Conservation (phyloP, 92 coral and sea anemone genomes). For the Desmophyllum pertusum region DNA sequence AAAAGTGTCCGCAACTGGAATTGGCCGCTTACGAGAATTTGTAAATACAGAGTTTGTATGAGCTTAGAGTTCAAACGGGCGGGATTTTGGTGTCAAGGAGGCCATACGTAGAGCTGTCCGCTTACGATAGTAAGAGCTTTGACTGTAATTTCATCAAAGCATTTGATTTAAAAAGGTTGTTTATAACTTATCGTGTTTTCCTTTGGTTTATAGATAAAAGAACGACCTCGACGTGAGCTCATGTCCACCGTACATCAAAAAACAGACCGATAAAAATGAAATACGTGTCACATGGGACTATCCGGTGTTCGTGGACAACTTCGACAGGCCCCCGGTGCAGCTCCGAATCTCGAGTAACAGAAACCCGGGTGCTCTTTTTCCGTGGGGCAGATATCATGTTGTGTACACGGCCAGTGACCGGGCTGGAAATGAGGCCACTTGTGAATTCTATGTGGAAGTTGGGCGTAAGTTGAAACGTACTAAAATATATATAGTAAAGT, state of each 20-base stretch:
- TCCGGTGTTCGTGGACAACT: constrained; percentile 86
- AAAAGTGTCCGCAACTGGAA: too few species aligned
- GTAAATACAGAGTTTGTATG: too few species aligned
- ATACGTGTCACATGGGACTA: constrained; percentile 82
- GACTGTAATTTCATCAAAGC: too few species aligned
- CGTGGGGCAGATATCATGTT: constrained; percentile 80
- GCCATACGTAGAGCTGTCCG: too few species aligned
- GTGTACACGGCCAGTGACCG: constrained; percentile 78
- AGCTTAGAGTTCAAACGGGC: too few species aligned
- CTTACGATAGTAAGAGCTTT: too few species aligned
- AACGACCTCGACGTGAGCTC: constrained; percentile 82
- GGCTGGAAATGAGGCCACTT: constrained; percentile 84
- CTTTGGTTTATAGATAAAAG: constrained; percentile 62
- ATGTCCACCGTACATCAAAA: constrained; percentile 76
- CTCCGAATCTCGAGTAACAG: constrained; percentile 73
- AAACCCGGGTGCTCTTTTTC: constrained; percentile 73
- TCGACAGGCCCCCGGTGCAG: constrained; percentile 74
- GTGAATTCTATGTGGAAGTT: constrained; percentile 84
- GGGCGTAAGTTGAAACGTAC: constrained; percentile 77
- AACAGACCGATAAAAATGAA: constrained; percentile 53
- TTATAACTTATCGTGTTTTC: not conserved
- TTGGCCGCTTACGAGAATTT: too few species aligned
- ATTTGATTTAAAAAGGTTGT: too few species aligned
- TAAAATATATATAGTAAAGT: too few species aligned
- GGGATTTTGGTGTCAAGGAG: too few species aligned